Conservation (phyloP, 2,797 vertebrate genomes). For the Lepus townsendii region DNA sequence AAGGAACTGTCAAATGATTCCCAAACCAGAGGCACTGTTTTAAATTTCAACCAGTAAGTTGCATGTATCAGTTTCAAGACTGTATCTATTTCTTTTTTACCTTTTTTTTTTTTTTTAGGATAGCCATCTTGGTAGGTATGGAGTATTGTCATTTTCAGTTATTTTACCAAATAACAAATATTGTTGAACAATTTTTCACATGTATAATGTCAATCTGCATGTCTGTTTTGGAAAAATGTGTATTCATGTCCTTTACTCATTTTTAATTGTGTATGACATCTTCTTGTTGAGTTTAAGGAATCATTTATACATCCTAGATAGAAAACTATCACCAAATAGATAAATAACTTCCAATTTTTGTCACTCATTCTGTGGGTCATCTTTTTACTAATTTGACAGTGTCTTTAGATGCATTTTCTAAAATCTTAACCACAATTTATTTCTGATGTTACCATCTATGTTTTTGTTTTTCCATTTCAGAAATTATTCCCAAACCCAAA, state of each 20-base stretch:
- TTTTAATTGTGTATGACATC: background rate
- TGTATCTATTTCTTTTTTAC: background rate
- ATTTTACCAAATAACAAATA: background rate
- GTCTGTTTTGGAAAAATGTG: background rate
- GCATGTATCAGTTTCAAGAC: background rate
- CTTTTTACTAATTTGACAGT: background rate
- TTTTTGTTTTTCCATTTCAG: background rate
- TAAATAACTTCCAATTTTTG: background rate
- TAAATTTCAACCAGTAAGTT: background rate
- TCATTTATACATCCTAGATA: background rate
- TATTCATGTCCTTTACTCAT: background rate
- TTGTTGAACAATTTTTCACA: background rate
- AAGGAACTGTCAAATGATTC: background rate
- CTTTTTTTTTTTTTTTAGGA: background rate
- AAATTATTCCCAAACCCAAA: background rate
- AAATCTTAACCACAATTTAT: background rate
- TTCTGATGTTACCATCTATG: background rate
- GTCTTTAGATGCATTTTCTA: background rate
- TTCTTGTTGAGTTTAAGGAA: background rate
- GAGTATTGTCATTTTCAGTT: background rate
- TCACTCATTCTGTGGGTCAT: background rate
- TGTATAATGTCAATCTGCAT: background rate
- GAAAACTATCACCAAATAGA: background rate
- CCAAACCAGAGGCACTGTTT: background rate
- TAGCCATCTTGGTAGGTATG: background rate